Base-by-base conservation (phyloP, 1,140 invertebrate species). In the Caenorhabditis brenneri region DNA sequence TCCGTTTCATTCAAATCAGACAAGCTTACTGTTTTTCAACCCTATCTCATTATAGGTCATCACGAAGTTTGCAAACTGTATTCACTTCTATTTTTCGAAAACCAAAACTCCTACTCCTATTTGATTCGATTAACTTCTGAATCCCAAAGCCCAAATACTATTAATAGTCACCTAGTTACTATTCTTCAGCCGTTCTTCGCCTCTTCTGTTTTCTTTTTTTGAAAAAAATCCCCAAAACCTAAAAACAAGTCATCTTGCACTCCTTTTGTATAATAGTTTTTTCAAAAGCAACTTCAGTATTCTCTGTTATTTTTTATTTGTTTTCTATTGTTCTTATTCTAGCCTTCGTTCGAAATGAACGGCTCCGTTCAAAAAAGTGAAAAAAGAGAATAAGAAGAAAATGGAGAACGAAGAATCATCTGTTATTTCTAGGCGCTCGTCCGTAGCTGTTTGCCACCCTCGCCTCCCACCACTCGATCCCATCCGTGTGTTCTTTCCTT, bases 361-460 rank as follows among this genome's bases (percentile, higher is more conserved):
- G 58, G 58, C 58, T 65, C n/a, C 15, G 53, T 10, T 29, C 24
- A 58, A 16, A 29, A 29, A 10, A 58, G 16, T 5, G 24, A 65
- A 65, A 33, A 33, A 19, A 15, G 36, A 65, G 29, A 24, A 74
- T 39, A 42, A 74, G 36, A 31, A 74, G 16, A 74, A 39, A 19
- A 42, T n/a, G n/a, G n/a, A n/a, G n/a, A 1, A 31, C 42, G 29
- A 74, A 74, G 65, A 42, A 74, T n/a, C 27, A 74, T 74, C 65
- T 42, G 65, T 74, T 42, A 42, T 74, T 74, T 74, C 36, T 74
- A 65, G 31, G 58, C 58, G 58, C 29, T 46, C 22, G 36, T 42
- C 36, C 36, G 36, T 74, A 42, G 65, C 65, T 74, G 65, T 74
- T 74, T 74, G 65, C 65, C 65, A 74, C 65, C 65, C 65, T 74